Evolutionary conservation across 2,888 invertebrate genomes (phyloP).

Genomic region (Sipha maydis): DNA sequence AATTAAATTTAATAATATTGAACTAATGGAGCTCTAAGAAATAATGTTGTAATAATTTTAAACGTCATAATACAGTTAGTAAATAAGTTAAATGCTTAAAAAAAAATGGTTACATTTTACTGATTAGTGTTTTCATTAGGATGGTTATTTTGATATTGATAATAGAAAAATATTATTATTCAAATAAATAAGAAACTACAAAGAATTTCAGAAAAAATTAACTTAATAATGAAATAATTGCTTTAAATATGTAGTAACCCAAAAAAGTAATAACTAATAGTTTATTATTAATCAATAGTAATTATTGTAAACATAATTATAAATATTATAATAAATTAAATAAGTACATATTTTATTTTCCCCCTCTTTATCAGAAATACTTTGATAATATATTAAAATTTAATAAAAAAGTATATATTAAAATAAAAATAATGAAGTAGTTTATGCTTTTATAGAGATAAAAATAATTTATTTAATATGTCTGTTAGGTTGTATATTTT

Average conservation of each 20-base stretch:
- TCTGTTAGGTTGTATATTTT: no score
- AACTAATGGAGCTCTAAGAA: not conserved
- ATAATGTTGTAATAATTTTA: slow-evolving; percentile 6
- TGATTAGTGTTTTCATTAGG: not conserved
- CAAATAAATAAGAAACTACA: not conserved
- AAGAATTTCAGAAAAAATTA: not conserved
- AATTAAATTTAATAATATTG: not conserved
- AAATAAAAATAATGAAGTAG: no score
- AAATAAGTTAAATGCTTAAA: not conserved
- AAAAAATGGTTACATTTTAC: not conserved
- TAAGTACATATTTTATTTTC: no score
- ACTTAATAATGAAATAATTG: not conserved
- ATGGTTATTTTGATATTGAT: not conserved
- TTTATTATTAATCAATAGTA: not conserved
- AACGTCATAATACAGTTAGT: not conserved
- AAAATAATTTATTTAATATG: no score
- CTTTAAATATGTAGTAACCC: no score
- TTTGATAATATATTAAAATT: no score
- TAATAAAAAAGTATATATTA: no score
- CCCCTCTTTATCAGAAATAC: no score
- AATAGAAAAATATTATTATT: not conserved
- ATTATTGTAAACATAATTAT: no score
- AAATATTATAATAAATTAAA: no score
- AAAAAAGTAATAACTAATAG: not conserved
- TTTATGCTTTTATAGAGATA: no score